Conservation (phyloP, 2,113 vertebrate species). For the Anarrhichthys ocellatus region DNA sequence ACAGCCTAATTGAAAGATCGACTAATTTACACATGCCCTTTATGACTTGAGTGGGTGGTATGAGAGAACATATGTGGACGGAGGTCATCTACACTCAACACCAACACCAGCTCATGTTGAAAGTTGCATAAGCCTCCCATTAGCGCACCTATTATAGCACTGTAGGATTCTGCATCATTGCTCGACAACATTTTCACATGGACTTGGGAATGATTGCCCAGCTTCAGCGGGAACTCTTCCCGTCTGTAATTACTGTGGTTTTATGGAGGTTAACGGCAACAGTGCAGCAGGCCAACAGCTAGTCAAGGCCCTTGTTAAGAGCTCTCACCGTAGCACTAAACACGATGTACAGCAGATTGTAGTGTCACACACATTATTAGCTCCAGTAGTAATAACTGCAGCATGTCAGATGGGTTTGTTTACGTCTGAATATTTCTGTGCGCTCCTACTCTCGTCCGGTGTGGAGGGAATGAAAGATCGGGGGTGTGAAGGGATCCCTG, state of each 20-base stretch:
- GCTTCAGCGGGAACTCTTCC: conserved; percentile 17
- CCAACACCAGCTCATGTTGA: conserved; percentile 10
- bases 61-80: conserved; percentile 1
- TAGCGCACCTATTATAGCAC: conserved; percentile 3
- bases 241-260: conserved; percentile 25
- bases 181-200: neutral
- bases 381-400: conserved; percentile 9
- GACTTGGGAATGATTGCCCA: conserved; percentile 22
- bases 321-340: conserved; percentile 10
- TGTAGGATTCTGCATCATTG: neutral
- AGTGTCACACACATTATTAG: conserved; percentile 22
- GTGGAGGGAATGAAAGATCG: conserved; percentile 1
- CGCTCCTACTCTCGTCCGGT: neutral
- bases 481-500: conserved; percentile 9
- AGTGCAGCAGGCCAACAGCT: conserved; percentile 2
- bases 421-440: neutral
- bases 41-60: neutral
- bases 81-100: conserved; percentile 11
- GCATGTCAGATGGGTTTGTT: conserved; percentile 16
- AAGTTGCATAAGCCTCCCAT: conserved; percentile 23
- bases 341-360: neutral
- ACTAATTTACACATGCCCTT: neutral
- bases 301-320: neutral
- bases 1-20: neutral
- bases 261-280: conserved; percentile 43